These are phyloP conservation scores for Coelinius sp. DNA, from an alignment of 2,888 invertebrate genomes.

Conservation along the genomic window DNA sequence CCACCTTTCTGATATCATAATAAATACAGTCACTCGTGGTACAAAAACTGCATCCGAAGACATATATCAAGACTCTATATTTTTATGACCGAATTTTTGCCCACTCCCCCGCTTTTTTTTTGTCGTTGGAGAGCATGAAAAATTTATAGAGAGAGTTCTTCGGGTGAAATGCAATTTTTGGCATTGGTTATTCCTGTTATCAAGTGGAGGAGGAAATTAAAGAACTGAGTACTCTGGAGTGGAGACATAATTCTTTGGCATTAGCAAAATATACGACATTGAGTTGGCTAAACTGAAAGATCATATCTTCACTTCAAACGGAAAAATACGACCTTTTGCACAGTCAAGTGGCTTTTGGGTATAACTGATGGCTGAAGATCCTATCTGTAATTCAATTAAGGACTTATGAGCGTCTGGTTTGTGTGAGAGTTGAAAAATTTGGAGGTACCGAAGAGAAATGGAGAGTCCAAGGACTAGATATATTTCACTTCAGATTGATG, in stretches of 20 bases:
- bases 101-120: not conserved
- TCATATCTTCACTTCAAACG: not conserved
- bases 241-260: slow-evolving; percentile 4
- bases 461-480: not conserved
- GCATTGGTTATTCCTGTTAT: slow-evolving; percentile 10
- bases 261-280: slow-evolving; percentile 1
- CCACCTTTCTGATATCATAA: not conserved
- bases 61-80: slow-evolving; percentile 5
- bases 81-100: slow-evolving; percentile 1
- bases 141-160: not conserved
- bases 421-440: not conserved
- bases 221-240: not conserved
- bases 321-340: not conserved
- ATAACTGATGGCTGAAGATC: slow-evolving; percentile 2
- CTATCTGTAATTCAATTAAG: slow-evolving; percentile 2
- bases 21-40: not conserved
- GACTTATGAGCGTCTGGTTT: not conserved
- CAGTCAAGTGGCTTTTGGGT: not conserved
- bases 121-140: not conserved
- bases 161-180: not conserved
- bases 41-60: not conserved
- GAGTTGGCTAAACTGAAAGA: slow-evolving; percentile 1
- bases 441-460: not conserved
- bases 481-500: not conserved
- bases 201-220: slow-evolving; percentile 10